Conservation (phyloP, 2,113 vertebrate species). For the Pogonocichla stellata region DNA sequence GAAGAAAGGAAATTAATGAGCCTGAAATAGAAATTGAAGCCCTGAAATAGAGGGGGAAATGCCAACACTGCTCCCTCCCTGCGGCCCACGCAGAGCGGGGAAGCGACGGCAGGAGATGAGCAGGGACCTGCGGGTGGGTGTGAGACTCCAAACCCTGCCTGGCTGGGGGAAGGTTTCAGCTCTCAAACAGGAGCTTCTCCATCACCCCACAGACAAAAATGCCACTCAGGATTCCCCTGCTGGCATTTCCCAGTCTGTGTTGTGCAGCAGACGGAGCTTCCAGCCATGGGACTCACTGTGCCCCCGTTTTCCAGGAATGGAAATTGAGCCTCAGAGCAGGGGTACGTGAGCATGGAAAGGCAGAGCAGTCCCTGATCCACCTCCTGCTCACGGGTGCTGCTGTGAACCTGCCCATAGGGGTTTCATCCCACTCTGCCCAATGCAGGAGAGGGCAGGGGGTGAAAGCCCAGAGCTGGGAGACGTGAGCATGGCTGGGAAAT, state of each 20-base stretch:
- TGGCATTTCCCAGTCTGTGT: not conserved
- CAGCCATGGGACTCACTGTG: rapidly evolving
- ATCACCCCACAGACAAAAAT: not conserved
- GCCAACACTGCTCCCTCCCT: not conserved
- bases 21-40: not conserved
- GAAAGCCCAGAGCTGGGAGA: not conserved
- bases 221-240: not conserved
- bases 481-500: rapidly evolving
- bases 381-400: not conserved
- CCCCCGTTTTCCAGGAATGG: not conserved
- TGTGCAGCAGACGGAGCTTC: not conserved
- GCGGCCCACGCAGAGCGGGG: not conserved
- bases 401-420: rapidly evolving
- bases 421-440: not conserved
- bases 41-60: not conserved
- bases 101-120: not conserved
- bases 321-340: not conserved
- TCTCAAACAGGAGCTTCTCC: not conserved
- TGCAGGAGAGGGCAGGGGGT: not conserved
- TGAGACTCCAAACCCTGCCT: not conserved
- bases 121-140: not conserved
- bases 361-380: not conserved
- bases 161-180: not conserved
- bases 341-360: rapidly evolving
- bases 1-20: not conserved